Base-by-base conservation (phyloP, 2,113 vertebrate species). In the Chloroceryle aenea region DNA sequence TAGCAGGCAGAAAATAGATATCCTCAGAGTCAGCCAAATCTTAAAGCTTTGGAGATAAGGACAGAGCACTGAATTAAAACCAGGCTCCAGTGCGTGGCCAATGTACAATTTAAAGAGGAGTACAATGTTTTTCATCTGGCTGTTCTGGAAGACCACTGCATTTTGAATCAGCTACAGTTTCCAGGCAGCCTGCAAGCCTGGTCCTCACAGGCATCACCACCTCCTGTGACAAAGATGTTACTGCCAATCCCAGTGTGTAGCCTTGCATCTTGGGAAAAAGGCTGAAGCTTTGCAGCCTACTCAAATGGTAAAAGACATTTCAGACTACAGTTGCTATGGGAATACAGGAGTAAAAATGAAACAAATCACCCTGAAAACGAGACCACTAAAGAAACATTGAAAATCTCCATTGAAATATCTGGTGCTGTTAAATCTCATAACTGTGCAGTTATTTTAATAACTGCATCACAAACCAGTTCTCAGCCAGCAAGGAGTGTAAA, bases 1-100 rank as follows among this genome's bases (percentile, higher is more conserved):
- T 75, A 74, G 67, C 38, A 95, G 50, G 43, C 61, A 93, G 55
- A 95, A 95, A 96, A 94, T 11, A 90, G 75, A 86, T 64, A 17
- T 80, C 71, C 72, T 84, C 29, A 63, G 85, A 91, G 55, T 59
- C 67, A 92, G 78, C 29, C 64, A 67, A 59, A 77, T 74, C 81
- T 86, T 86, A 43, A 84, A 55, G 75, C 40, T 94, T 93, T 71
- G 62, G 40, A 93, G 81, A 85, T 87, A 95, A 91, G 75, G 55
- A 77, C 66, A 74, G 26, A 45, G 63, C 4, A 2, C 12, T 63
- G 78, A 77, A 80, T 76, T 66, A 85, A 95, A 93, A 55, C 17
- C 29, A 48, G 71, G 38, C 75, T 91, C 59, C 87, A 71, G 26
- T 36, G 67, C 42, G 72, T 79, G 67, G 75, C 59, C 64, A 88